Evolutionary conservation across 2,797 vertebrate species (phyloP).

Genomic region (Etheostoma nigrum): DNA sequence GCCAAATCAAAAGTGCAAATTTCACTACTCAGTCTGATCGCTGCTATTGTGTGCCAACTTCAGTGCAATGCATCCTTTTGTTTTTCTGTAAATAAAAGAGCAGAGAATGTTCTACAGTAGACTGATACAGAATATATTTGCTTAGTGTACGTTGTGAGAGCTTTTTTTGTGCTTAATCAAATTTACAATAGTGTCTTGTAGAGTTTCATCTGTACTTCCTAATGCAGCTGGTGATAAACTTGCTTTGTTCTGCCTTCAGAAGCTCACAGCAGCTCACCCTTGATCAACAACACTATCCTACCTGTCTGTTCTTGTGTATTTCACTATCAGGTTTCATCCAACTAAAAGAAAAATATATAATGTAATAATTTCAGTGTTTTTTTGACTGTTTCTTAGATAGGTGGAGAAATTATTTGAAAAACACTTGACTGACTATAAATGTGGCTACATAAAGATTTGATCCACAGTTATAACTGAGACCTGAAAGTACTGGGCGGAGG

Average conservation of each 20-base stretch:
- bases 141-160: constrained; percentile 35
- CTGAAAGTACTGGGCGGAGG: background rate
- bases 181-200: constrained; percentile 20
- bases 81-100: constrained; percentile 36
- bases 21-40: constrained; percentile 24
- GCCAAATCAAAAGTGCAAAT: constrained; percentile 2
- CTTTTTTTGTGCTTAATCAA: constrained; percentile 38
- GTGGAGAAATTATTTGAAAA: background rate
- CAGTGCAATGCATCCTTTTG: constrained; percentile 20
- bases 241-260: constrained; percentile 18
- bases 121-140: constrained; percentile 14
- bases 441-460: background rate
- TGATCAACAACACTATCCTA: constrained; percentile 11
- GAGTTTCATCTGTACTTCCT: constrained; percentile 32
- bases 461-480: background rate
- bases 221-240: constrained; percentile 38
- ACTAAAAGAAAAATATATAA: background rate
- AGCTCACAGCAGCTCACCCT: constrained; percentile 14
- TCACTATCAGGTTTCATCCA: constrained; percentile 23
- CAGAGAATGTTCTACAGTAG: constrained; percentile 15
- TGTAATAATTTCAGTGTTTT: constrained; percentile 10
- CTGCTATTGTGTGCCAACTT: constrained; percentile 65
- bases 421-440: constrained; percentile 21
- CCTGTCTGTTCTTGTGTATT: constrained; percentile 5
- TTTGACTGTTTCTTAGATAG: constrained; percentile 18